Percentiles rank a stretch among this genome's conserved stretches.
phyloP scores from a whole-genome alignment of 2,113 vertebrate species.

The Percina caprodes region DNA sequence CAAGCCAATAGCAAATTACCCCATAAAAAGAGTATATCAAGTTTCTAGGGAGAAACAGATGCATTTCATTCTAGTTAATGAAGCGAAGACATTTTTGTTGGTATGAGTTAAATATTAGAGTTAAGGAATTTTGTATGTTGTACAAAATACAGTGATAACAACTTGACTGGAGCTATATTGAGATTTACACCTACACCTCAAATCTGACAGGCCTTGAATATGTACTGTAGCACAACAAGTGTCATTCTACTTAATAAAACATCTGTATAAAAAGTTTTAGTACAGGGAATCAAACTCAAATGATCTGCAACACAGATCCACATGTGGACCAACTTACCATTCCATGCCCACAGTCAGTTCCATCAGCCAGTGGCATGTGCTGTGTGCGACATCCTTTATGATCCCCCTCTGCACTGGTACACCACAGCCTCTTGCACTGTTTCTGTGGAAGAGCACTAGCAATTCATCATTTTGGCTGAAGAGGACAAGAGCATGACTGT shows the following conservation, averaged over 20 bases:
- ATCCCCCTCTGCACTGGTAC: slow-evolving; percentile 92
- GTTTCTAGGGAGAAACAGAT: neutral
- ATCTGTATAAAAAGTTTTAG: neutral
- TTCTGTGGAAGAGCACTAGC: slow-evolving; percentile 81
- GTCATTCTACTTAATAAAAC: neutral
- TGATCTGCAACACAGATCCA: slow-evolving; percentile 1
- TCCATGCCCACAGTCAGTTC: slow-evolving; percentile 91
- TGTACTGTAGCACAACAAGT: neutral
- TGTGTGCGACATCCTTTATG: slow-evolving; percentile 96
- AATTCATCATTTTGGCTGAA: slow-evolving; percentile 18
- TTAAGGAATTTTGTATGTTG: neutral
- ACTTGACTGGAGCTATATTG: neutral
- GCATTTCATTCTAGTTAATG: neutral
- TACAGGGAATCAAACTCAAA: neutral
- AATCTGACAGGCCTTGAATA: neutral
- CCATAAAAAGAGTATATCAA: neutral
- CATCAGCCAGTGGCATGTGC: slow-evolving; percentile 97
- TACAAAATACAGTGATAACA: neutral
- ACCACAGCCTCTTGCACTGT: slow-evolving; percentile 96
- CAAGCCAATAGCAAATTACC: neutral
- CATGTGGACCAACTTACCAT: slow-evolving; percentile 87
- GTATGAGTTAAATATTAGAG: neutral
- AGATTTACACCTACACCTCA: neutral
- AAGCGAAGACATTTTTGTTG: neutral
- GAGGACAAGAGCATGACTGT: neutral